Evolutionary conservation across 1,140 invertebrate species (phyloP).

Genomic region (Diabrotica virgifera): DNA sequence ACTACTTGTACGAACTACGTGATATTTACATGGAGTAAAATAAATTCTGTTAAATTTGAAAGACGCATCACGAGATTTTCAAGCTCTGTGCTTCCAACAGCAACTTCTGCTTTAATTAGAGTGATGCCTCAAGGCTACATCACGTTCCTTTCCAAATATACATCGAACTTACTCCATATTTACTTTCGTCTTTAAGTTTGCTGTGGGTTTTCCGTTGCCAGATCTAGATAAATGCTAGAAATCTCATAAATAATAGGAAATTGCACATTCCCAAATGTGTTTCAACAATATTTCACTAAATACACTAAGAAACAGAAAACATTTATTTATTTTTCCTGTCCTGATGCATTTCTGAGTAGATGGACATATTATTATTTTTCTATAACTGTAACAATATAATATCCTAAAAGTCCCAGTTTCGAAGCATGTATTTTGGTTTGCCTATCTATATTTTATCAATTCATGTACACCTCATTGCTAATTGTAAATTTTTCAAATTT

Average conservation of each 20-base stretch:
- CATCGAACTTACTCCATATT: background rate
- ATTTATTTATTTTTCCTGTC: too few relatives aligned
- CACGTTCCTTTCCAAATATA: constrained; percentile 2
- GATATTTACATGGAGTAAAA: background rate
- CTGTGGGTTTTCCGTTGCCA: background rate
- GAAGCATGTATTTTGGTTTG: too few relatives aligned
- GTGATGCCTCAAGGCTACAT: background rate
- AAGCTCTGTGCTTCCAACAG: background rate
- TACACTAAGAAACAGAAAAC: too few relatives aligned
- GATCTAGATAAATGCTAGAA: background rate
- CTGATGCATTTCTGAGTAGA: too few relatives aligned
- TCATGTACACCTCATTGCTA: too few relatives aligned
- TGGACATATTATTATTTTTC: too few relatives aligned
- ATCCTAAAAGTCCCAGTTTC: too few relatives aligned
- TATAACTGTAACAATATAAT: too few relatives aligned
- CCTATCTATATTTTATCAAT: too few relatives aligned
- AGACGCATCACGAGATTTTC: background rate
- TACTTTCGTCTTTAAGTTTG: background rate
- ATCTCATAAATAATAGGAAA: constrained; percentile 1
- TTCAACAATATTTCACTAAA: too few relatives aligned
- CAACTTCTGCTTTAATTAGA: constrained; percentile 3
- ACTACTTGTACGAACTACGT: background rate
- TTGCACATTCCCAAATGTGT: background rate
- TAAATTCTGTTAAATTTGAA: background rate
- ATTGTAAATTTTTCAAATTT: too few relatives aligned